A percentile compares a stretch with the other conserved stretches of the same genome.
phyloP scores from a whole-genome alignment of 2,888 invertebrate genomes.

The Tipula lateralis region DNA sequence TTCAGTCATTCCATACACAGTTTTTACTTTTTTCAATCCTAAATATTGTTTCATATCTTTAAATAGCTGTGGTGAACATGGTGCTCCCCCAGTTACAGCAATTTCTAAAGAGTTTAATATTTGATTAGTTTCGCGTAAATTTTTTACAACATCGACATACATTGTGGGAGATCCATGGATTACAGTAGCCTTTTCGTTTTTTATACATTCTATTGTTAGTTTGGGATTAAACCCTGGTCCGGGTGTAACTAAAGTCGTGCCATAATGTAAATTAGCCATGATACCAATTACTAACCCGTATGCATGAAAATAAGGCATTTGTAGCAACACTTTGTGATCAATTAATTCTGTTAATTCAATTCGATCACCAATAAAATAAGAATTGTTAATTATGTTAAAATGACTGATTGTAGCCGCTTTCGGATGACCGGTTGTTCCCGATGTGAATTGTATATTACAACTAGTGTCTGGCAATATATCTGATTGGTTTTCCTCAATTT shows the following conservation, averaged over 20 bases:
- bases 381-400: conserved; percentile 69
- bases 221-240: conserved; percentile 57
- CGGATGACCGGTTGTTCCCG: conserved; percentile 71
- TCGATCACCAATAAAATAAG: not conserved
- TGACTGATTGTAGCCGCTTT: conserved; percentile 73
- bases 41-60: conserved; percentile 52
- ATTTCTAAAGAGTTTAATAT: conserved; percentile 51
- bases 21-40: conserved; percentile 51
- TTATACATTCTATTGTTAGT: conserved; percentile 58
- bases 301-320: conserved; percentile 78
- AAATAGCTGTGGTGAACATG: conserved; percentile 60
- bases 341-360: conserved; percentile 37
- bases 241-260: conserved; percentile 60
- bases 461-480: conserved; percentile 61
- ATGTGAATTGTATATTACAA: conserved; percentile 78
- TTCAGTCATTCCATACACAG: conserved; percentile 59
- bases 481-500: conserved; percentile 47
- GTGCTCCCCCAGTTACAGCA: conserved; percentile 68
- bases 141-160: conserved; percentile 69
- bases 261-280: conserved; percentile 55
- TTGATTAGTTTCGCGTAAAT: conserved; percentile 49
- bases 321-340: conserved; percentile 53
- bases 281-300: conserved; percentile 66
- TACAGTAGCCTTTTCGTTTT: conserved; percentile 64
- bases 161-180: conserved; percentile 80